A percentile compares a stretch with the other conserved stretches of the same genome.
Conservation (phyloP, 1,140 invertebrate species). For the Drosophila oshimai region DNA sequence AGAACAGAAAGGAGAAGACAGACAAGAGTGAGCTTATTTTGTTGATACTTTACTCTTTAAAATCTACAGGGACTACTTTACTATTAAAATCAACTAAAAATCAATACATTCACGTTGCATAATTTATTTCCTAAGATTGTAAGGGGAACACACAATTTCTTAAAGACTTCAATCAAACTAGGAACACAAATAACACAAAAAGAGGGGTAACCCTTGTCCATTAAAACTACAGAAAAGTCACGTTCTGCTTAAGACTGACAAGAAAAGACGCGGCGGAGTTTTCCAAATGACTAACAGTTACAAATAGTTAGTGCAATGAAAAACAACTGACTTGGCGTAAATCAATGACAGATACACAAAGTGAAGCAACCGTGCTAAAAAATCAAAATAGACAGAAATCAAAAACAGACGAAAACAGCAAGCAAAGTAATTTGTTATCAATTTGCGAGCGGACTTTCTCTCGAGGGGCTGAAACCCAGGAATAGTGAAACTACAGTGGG, state of each 20-base stretch:
- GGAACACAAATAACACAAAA: background rate
- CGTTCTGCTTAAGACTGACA: conserved; percentile 22
- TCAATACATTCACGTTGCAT: background rate
- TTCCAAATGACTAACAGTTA: conserved; percentile 24
- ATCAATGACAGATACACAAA: conserved; percentile 35
- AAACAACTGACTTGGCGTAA: conserved; percentile 26
- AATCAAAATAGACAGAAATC: conserved; percentile 32
- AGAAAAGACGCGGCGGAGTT: conserved; percentile 1
- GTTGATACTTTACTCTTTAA: background rate
- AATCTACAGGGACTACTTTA: background rate
- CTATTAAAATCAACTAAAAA: background rate
- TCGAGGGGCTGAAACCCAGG: conserved; percentile 1
- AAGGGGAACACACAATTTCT: too few relatives aligned
- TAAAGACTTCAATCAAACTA: background rate
- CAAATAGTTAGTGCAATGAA: conserved; percentile 8
- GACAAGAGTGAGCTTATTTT: conserved; percentile 15
- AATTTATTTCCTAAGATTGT: background rate
- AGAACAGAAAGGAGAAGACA: conserved; percentile 28
- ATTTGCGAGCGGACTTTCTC: conserved; percentile 32
- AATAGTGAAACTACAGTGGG: conserved; percentile 7
- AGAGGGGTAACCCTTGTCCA: background rate
- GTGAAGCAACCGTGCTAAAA: conserved; percentile 11
- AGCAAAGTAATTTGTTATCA: conserved; percentile 50
- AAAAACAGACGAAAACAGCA: conserved; percentile 13
- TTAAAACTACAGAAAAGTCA: conserved; percentile 37